Evolutionary conservation across 2,113 vertebrate species (phyloP).

Genomic region (human): GRCh38 chr11:70707501-70708000

Average conservation of each 20-base stretch:
- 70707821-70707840: no score
- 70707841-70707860: neutral
- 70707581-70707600: rapidly evolving
- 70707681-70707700: rapidly evolving
- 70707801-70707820: neutral
- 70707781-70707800: neutral
- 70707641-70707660: neutral
- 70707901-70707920: neutral
- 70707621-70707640: neutral
- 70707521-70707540: neutral
- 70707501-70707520: rapidly evolving
- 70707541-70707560: no score
- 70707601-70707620: neutral
- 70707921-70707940: neutral
- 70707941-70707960: neutral
- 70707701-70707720: no score
- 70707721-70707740: rapidly evolving
- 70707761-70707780: neutral
- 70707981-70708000: rapidly evolving
- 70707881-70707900: no score
- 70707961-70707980: rapidly evolving
- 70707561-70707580: rapidly evolving
- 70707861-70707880: neutral
- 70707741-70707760: rapidly evolving
- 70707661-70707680: neutral